A percentile compares a stretch with the other conserved stretches of the same genome.
These are phyloP conservation scores for Phyllotreta striolata DNA, from an alignment of 2,888 invertebrate species.

Conservation along the genomic window DNA sequence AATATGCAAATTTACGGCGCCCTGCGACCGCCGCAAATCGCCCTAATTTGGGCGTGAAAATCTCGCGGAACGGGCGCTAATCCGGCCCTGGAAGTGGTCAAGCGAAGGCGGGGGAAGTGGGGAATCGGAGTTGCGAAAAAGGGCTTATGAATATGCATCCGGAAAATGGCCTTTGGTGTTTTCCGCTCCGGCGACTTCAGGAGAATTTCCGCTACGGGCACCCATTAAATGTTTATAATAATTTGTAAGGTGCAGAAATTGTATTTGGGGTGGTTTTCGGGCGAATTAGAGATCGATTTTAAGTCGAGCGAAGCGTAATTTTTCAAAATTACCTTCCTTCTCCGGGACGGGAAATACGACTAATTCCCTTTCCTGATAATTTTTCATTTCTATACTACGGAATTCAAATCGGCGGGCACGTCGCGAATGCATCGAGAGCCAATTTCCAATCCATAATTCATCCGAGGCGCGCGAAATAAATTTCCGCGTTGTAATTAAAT, in stretches of 20 bases:
- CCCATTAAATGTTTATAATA: too few relatives aligned
- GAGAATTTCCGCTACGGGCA: background rate
- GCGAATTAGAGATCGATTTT: too few relatives aligned
- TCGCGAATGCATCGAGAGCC: constrained; percentile 17
- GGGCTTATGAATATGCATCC: constrained; percentile 21
- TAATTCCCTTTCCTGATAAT: constrained; percentile 13
- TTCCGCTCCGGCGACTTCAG: constrained; percentile 1
- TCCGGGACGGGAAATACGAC: constrained; percentile 9
- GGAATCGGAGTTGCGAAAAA: constrained; percentile 15
- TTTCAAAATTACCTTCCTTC: constrained; percentile 9
- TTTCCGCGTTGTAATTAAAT: constrained; percentile 27
- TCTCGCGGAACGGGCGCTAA: background rate
- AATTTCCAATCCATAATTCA: constrained; percentile 25
- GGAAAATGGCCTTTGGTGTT: constrained; percentile 20
- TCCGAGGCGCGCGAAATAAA: constrained; percentile 23
- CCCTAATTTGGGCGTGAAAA: background rate
- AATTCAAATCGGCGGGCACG: constrained; percentile 12
- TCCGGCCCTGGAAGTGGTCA: background rate
- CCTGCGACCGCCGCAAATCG: background rate
- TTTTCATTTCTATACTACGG: constrained; percentile 18
- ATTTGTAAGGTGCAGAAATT: too few relatives aligned
- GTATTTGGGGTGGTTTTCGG: too few relatives aligned
- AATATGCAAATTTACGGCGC: too few relatives aligned
- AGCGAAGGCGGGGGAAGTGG: background rate
- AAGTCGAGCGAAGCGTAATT: background rate